phyloP scores from a whole-genome alignment of 2,113 vertebrate species.

The Ariopsis seemanni region DNA sequence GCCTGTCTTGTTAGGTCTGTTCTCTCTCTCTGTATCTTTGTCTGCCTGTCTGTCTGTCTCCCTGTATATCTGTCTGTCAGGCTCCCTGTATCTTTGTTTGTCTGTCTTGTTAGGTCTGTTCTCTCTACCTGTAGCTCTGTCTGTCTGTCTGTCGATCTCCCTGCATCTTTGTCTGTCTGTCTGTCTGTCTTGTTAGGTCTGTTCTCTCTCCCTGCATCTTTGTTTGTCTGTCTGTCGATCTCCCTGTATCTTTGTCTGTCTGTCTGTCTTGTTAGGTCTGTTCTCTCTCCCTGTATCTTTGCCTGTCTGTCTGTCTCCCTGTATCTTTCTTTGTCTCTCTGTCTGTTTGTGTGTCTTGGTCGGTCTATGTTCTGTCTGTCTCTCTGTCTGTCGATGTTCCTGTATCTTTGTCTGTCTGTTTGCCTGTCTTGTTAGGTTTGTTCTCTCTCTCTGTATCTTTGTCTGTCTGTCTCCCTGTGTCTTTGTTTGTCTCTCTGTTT shows the following conservation, averaged over 20 bases:
- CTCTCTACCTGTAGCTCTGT: background rate
- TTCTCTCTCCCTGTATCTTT: background rate
- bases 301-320: background rate
- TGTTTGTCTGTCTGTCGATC: background rate
- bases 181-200: background rate
- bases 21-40: background rate
- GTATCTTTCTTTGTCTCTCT: background rate
- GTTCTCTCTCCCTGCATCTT: background rate
- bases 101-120: background rate
- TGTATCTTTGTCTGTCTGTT: background rate
- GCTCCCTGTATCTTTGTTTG: background rate
- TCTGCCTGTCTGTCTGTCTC: background rate
- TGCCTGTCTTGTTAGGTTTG: background rate
- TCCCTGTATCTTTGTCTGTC: background rate
- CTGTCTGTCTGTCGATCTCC: background rate
- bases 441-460: background rate
- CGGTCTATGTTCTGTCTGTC: background rate
- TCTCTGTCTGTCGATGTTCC: background rate
- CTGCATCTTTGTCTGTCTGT: background rate
- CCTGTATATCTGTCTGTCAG: background rate
- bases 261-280: background rate
- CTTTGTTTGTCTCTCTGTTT: background rate
- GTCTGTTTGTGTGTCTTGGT: background rate
- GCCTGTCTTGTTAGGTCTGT: too few species aligned
- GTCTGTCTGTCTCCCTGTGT: background rate